Evolutionary conservation across 2,113 vertebrate species (phyloP), one percentile per base, ranked within the genome.

Genomic region (Scartelaos histophorus): DNA sequence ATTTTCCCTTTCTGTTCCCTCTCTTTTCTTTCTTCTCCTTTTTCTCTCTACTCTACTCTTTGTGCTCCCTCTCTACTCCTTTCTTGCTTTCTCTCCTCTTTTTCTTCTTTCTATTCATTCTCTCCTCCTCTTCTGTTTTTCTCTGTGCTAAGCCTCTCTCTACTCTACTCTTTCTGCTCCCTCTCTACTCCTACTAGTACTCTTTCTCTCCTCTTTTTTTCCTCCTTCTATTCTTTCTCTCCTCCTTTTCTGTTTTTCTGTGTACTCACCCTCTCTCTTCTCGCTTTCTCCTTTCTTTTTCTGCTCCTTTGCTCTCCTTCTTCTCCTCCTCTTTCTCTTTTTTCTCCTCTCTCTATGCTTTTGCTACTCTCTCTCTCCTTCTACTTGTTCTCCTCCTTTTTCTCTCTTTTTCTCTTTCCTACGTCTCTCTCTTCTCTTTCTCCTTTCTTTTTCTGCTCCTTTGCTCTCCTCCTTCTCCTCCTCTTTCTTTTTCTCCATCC

Each of bases 221-320:
- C 62, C 24, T 7, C 49, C 1, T 78, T 66, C 72, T 73, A 60
- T n/a, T n/a, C 1, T 19, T 19, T 2, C 15, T 19, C 47, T 51
- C 77, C 79, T 73, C 64, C 53, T 2, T 69, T 29, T 53, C 81
- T 64, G 84, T 75, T 81, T 74, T 60, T 47, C 3, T 65, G 34
- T 7, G 45, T 85, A 75, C 80, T 74, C 53, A 45, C 3, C 61
- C 24, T 9, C 49, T 73, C 64, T 53, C 49, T 51, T 57, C 74
- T 79, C n/a, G n/a, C n/a, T n/a, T n/a, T n/a, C n/a, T n/a, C 85
- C 87, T 77, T 80, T 75, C 58, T 69, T 29, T 7, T 43, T 0
- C 47, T 43, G 3, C 82, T 67, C 87, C 74, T 80, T 77, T 56
- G 53, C 3, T 64, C 29, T 9, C 34, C 1, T 62, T 53, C 53